Conservation (phyloP, 2,113 vertebrate species). For the Falcunculus frontatus region DNA sequence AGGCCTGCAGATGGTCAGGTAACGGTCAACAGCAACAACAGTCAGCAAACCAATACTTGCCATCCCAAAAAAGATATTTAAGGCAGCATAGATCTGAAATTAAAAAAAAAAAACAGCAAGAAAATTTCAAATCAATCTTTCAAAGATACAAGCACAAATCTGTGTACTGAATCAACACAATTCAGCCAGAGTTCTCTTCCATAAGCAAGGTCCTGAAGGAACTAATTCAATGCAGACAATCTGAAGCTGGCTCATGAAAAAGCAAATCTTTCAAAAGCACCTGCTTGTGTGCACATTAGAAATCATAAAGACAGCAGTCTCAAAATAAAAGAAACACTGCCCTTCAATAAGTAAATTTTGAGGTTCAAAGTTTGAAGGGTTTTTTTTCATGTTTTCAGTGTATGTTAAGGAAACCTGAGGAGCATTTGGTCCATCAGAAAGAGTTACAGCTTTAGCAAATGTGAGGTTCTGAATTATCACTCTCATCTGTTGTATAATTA, state of each 20-base stretch:
- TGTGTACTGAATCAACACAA: not conserved
- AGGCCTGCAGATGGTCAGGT: slow-evolving; percentile 89
- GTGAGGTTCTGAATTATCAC: not conserved
- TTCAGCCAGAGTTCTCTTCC: not conserved
- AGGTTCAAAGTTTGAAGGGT: not conserved
- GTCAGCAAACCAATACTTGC: slow-evolving; percentile 95
- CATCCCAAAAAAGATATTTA: slow-evolving; percentile 99
- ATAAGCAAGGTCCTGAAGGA: not conserved
- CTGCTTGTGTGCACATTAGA: not conserved
- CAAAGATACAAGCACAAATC: not conserved
- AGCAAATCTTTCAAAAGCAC: not conserved
- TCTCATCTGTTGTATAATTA: not conserved
- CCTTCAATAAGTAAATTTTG: not conserved
- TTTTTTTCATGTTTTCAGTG: not conserved
- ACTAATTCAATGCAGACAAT: not conserved
- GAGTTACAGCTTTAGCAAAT: not conserved
- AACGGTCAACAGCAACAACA: slow-evolving; percentile 90
- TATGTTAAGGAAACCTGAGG: not conserved
- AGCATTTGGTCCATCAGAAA: not conserved
- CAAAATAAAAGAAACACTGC: not conserved
- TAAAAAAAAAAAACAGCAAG: not conserved
- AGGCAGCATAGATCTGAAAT: slow-evolving; percentile 90
- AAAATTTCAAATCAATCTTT: not conserved
- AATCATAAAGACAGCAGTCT: not conserved
- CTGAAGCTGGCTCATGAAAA: not conserved